Conservation (phyloP, 2,113 vertebrate genomes). For the Tiliqua scincoides region DNA sequence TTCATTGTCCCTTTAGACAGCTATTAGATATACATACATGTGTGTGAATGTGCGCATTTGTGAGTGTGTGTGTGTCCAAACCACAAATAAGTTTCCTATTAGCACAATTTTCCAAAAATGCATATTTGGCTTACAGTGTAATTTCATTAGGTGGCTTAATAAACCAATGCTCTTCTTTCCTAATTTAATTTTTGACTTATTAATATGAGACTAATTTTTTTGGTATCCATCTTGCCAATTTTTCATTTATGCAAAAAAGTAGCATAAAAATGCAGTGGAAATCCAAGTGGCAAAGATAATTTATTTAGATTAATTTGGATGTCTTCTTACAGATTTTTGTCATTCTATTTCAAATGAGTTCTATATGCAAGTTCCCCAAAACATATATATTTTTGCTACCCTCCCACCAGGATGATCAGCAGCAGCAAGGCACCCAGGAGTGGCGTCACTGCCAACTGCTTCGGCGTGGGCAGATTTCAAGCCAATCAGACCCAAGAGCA, state of each 20-base stretch:
- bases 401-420: too few relatives aligned
- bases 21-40: too few relatives aligned
- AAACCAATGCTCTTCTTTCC: conserved; percentile 49
- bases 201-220: conserved; percentile 30
- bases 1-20: too few relatives aligned
- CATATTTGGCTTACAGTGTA: conserved; percentile 29
- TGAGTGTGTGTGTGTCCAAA: background rate
- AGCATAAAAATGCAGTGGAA: conserved; percentile 34
- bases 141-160: conserved; percentile 56
- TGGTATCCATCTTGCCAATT: background rate
- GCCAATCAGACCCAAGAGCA: too few relatives aligned
- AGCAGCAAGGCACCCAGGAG: too few relatives aligned
- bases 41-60: too few relatives aligned
- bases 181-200: conserved; percentile 52
- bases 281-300: background rate
- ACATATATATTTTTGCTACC: too few relatives aligned
- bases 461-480: too few relatives aligned
- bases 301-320: conserved; percentile 30
- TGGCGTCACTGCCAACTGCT: too few relatives aligned
- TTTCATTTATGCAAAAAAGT: background rate
- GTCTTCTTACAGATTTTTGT: too few relatives aligned
- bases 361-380: background rate
- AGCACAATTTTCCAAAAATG: too few relatives aligned
- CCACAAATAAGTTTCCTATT: background rate
- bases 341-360: background rate